Evolutionary conservation across 2,888 invertebrate genomes (phyloP), one percentile per base, ranked within the genome.

Genomic region (Cordilura impudica): DNA sequence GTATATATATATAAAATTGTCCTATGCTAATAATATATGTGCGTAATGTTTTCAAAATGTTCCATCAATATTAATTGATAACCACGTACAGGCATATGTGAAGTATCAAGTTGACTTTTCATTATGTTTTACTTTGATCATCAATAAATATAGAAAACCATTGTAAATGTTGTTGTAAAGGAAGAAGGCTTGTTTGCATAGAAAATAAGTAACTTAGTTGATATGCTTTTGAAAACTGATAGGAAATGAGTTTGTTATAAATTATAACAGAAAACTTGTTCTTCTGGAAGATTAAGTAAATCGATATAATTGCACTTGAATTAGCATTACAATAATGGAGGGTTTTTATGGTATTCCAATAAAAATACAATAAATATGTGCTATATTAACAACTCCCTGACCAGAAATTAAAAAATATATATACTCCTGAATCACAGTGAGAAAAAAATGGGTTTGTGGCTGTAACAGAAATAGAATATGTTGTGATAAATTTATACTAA

Each of bases 21-120:
- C 29, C 56, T 54, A 43, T 67, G 66, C 78, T 79, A 79, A 74
- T 79, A 56, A 71, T 54, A 66, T 51, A 54, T 70, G 60, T 78
- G n/a, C n/a, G n/a, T n/a, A n/a, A n/a, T 74, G 35, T 67, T 21
- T 26, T 39, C 18, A 54, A 70, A 53, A 45, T 53, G 16, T 66
- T 74, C 14, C 31, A 74, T 66, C 71, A 74, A 54, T 74, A 79
- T 79, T 75, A 75, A 79, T 79, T 75, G 67, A 79, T 75, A 71
- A 63, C 66, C 79, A 79, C 75, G 79, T 74, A 51, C 71, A 58
- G 49, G n/a, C 39, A 19, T 21, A 19, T 49, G 10, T 69, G 12
- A 60, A 71, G 71, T 49, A 72, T 69, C 10, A 51, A 63, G 12
- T 77, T 54, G 71, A 35, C 73, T 58, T 73, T 63, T 69, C 65